These are phyloP conservation scores for Stenodema calcarata DNA, from an alignment of 2,888 invertebrate species.

Conservation along the genomic window DNA sequence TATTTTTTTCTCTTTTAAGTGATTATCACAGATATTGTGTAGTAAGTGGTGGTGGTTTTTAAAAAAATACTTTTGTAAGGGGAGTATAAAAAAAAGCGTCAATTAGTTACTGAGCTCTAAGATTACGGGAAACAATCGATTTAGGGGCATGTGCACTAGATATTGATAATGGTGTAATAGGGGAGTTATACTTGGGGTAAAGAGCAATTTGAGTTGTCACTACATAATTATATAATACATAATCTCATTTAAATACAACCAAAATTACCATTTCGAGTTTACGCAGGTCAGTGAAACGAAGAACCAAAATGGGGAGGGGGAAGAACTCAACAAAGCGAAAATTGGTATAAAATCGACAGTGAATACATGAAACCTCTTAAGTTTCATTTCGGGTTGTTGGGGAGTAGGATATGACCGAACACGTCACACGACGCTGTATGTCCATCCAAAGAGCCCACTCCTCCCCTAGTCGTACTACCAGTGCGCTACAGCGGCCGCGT, in stretches of 20 bases:
- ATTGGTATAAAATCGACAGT: no score
- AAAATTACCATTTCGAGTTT: background rate
- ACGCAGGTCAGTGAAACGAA: background rate
- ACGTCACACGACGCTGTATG: no score
- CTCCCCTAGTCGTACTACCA: no score
- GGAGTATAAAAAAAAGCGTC: background rate
- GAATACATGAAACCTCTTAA: no score
- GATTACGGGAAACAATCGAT: no score
- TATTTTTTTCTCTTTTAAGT: background rate
- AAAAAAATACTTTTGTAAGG: background rate
- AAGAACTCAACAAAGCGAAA: no score
- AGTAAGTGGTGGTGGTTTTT: background rate
- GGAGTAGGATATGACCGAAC: no score
- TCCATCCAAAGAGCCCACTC: no score
- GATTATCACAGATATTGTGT: background rate
- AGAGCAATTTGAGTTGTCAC: background rate
- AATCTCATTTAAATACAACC: background rate
- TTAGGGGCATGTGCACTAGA: background rate
- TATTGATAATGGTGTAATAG: background rate
- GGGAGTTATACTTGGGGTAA: background rate
- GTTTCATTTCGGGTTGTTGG: no score
- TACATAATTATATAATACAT: background rate
- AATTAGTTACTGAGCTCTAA: no score
- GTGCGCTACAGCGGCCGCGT: no score
- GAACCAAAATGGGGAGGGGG: no score